Conservation (phyloP, 1,140 invertebrate genomes). For the Brachionus sp. region DNA sequence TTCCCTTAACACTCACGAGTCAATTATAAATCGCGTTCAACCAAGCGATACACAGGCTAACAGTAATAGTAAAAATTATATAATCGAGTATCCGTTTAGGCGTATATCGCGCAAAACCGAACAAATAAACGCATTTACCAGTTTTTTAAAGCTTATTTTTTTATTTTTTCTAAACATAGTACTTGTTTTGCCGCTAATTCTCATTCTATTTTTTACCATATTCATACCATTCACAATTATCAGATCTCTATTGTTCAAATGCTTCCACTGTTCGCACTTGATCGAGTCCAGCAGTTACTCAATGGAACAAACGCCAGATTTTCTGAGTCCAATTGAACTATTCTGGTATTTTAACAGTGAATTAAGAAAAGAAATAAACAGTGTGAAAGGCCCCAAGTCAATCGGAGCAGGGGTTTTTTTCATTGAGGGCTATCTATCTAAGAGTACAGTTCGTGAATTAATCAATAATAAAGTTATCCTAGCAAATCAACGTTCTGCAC, state of each 20-base stretch:
- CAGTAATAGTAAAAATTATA: not conserved
- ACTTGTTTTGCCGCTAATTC: not conserved
- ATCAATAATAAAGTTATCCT: constrained; percentile 28
- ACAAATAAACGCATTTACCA: not conserved
- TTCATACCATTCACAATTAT: not conserved
- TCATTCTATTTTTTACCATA: not conserved
- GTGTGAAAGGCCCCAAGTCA: not conserved
- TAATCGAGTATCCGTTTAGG: constrained; percentile 32
- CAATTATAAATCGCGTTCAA: not conserved
- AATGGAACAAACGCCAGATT: not conserved
- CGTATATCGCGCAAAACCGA: not conserved
- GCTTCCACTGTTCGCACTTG: not conserved
- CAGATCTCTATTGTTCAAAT: not conserved
- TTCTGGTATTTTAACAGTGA: constrained; percentile 33
- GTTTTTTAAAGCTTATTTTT: not conserved
- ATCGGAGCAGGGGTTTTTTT: constrained; percentile 24
- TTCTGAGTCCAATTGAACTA: constrained; percentile 29
- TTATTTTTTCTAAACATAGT: not conserved
- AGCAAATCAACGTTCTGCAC: not conserved
- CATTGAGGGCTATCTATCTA: not conserved
- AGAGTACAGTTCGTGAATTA: constrained; percentile 8
- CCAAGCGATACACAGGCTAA: not conserved
- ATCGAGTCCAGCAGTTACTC: not conserved
- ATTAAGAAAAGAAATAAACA: not conserved
- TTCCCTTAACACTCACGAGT: not conserved